A percentile compares a stretch with the other conserved stretches of the same genome.
Evolutionary conservation across 2,888 invertebrate genomes (phyloP).

Genomic region (Entomobrya proxima): DNA sequence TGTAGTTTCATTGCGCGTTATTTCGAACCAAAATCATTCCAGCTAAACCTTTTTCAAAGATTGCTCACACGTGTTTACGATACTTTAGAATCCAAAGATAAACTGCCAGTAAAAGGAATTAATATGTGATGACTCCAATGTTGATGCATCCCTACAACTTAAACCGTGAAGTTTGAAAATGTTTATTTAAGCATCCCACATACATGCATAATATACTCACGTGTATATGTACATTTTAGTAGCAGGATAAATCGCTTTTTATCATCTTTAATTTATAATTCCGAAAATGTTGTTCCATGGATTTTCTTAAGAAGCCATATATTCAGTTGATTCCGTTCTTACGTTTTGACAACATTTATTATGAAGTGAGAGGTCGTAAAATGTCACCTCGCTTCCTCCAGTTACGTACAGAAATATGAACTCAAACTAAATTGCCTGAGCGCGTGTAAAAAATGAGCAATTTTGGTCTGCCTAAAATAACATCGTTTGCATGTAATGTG

Average conservation of each 20-base stretch:
- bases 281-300: too few species aligned
- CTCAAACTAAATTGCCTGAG: neutral
- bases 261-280: too few species aligned
- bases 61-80: constrained; percentile 57
- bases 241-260: too few species aligned
- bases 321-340: too few species aligned
- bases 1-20: too few species aligned
- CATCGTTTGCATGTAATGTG: constrained; percentile 34
- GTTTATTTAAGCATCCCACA: too few species aligned
- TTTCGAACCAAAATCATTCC: constrained; percentile 22
- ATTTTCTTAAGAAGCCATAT: too few species aligned
- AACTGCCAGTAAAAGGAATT: neutral
- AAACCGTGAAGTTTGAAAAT: too few species aligned
- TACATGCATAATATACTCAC: too few species aligned
- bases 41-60: constrained; percentile 26
- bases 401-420: neutral
- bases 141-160: too few species aligned
- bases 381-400: constrained; percentile 31
- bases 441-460: constrained; percentile 5
- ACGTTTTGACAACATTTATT: constrained; percentile 51
- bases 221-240: too few species aligned
- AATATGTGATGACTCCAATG: too few species aligned
- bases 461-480: constrained; percentile 33
- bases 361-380: constrained; percentile 63
- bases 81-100: neutral